Conservation (phyloP, 2,797 vertebrate species). For the Oreortyx pictus region DNA sequence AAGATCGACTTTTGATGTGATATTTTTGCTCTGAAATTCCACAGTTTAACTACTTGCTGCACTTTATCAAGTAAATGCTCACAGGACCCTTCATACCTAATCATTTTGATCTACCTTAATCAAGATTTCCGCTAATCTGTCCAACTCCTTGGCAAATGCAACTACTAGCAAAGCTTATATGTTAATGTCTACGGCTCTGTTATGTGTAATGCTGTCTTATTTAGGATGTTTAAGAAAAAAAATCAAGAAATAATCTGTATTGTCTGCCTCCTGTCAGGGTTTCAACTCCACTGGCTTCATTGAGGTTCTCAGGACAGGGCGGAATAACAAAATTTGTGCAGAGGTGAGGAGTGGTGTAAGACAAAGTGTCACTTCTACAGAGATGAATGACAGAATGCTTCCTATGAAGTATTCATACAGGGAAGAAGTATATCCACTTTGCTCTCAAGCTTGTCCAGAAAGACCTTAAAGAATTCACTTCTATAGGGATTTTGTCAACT, state of each 20-base stretch:
- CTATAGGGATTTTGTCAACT: neutral
- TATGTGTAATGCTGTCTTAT: neutral
- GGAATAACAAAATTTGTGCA: neutral
- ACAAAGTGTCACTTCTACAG: neutral
- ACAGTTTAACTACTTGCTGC: neutral
- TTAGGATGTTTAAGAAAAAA: neutral
- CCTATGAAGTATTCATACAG: neutral
- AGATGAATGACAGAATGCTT: neutral
- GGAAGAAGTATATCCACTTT: neutral
- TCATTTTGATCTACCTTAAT: neutral
- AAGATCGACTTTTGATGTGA: neutral
- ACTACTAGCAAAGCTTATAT: neutral
- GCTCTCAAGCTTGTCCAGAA: neutral
- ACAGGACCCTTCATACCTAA: neutral
- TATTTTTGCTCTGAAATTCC: conserved; percentile 33
- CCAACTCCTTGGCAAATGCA: neutral
- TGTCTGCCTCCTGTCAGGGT: neutral
- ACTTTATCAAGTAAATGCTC: neutral
- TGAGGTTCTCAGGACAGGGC: neutral
- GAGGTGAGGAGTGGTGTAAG: neutral
- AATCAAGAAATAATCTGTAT: neutral
- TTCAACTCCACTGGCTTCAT: neutral
- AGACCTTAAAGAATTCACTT: neutral
- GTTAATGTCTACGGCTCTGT: neutral
- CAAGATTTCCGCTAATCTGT: neutral